phyloP scores from a whole-genome alignment of 1,140 invertebrate genomes.

The Drosophila elegans region DNA sequence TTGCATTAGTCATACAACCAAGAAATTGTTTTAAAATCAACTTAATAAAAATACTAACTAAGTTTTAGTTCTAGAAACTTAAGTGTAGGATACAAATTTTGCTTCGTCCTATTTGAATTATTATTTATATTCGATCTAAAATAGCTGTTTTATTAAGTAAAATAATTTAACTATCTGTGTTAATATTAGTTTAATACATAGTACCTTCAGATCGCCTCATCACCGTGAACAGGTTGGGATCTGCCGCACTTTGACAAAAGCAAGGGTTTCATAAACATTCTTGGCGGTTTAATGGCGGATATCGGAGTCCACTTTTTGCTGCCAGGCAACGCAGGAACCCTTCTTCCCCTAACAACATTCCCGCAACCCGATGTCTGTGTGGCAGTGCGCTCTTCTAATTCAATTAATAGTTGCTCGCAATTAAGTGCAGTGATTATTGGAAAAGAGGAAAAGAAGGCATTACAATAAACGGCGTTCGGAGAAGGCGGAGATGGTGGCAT shows the following conservation, averaged over 20 bases:
- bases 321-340: conserved; percentile 35
- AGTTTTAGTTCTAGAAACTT: too few relatives aligned
- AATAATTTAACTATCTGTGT: too few relatives aligned
- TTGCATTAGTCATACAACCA: too few relatives aligned
- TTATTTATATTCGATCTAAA: too few relatives aligned
- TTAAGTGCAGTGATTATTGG: conserved; percentile 63
- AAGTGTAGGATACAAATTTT: too few relatives aligned
- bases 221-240: not conserved
- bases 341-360: conserved; percentile 24
- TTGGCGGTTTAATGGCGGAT: conserved; percentile 4
- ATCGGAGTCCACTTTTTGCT: conserved; percentile 17
- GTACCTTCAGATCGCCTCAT: not conserved
- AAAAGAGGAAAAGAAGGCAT: conserved; percentile 47
- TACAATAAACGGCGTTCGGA: conserved; percentile 33
- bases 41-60: too few relatives aligned
- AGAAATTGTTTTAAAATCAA: too few relatives aligned
- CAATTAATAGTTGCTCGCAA: conserved; percentile 56
- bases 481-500: not conserved
- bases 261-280: conserved; percentile 39
- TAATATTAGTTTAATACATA: too few relatives aligned
- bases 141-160: too few relatives aligned
- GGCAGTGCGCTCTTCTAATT: conserved; percentile 40
- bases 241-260: too few relatives aligned
- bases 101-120: too few relatives aligned
- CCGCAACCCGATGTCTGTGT: conserved; percentile 3